Base-by-base conservation (phyloP, 2,113 vertebrate species). In the Zosterops hypoxanthus region DNA sequence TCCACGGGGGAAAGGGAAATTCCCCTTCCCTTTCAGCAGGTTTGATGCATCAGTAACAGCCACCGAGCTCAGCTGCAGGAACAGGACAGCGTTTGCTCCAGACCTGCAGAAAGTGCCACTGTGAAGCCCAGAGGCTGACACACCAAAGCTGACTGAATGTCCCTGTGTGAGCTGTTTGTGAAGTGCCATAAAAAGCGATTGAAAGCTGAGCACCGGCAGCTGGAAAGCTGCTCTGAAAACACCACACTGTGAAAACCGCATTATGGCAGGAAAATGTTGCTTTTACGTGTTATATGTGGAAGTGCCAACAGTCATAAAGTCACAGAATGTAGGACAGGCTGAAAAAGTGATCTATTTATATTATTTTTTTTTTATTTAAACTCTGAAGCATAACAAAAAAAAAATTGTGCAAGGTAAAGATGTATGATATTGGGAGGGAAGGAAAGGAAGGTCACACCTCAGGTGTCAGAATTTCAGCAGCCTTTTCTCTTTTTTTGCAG, bases 171-270 rank as follows among this genome's bases (percentile, higher is more conserved):
- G 77, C 77, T 94, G 42, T 56, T 83, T 85, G 71, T 82, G 88
- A 81, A 96, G 82, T 76, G 93, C 89, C 82, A 93, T 39, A 89
- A 80, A 90, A 87, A 90, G 53, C 80, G 65, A 44, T 19, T 69
- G 89, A 44, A 70, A 88, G 61, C 95, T 60, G 82, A 71, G 39
- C 25, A 0, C 56, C 64, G 82, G 71, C 87, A 73, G 82, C 85
- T 82, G 84, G 90, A 88, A 96, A 96, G 78, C 92, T 26, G 2
- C 83, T 41, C 69, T 77, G 94, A 42, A 94, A 85, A 80, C 86
- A 72, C 39, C 81, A 70, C 95, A 96, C 97, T 97, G 97, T 97
- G 97, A 97, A 94, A 96, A 92, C 46, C 0, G 0, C 76, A 41
- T 83, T 36, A 3, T 70, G 82, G 63, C 82, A 87, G 69, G 60